Conservation (phyloP, 2,113 vertebrate species). For the Pionites leucogaster region DNA sequence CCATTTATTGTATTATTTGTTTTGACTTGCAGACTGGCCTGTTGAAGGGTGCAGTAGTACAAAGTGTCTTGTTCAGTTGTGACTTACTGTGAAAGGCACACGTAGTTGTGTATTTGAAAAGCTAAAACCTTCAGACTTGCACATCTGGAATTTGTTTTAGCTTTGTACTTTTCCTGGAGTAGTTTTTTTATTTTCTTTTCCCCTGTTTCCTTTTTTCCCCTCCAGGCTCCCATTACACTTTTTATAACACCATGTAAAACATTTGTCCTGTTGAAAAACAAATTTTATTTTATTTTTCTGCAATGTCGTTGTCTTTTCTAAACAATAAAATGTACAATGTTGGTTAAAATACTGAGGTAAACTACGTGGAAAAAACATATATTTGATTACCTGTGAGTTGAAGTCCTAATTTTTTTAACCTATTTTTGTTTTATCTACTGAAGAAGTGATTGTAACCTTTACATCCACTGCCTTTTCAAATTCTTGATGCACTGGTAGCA, state of each 20-base stretch:
- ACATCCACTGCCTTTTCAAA: background rate
- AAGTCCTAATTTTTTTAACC: background rate
- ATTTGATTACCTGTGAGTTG: background rate
- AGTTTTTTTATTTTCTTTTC: background rate
- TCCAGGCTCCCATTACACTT: background rate
- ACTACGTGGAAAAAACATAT: background rate
- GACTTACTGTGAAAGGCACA: constrained; percentile 31
- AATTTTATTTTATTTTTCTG: constrained; percentile 55
- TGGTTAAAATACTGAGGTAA: constrained; percentile 46
- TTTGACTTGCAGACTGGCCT: constrained; percentile 16
- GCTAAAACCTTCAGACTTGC: constrained; percentile 36
- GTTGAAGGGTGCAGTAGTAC: constrained; percentile 15
- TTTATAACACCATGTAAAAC: constrained; percentile 39
- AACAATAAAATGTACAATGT: constrained; percentile 41
- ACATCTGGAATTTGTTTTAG: constrained; percentile 47
- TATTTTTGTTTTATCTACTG: background rate
- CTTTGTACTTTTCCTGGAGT: constrained; percentile 15
- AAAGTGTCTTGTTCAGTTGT: background rate
- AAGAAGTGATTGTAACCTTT: background rate
- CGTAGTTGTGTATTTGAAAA: background rate
- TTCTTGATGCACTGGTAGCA: background rate
- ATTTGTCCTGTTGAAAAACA: constrained; percentile 1
- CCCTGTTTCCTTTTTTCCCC: background rate
- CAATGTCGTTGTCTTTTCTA: constrained; percentile 2
- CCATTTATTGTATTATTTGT: background rate